Base-by-base conservation (phyloP, 2,888 invertebrate species). In the Nymphalis polychloros region DNA sequence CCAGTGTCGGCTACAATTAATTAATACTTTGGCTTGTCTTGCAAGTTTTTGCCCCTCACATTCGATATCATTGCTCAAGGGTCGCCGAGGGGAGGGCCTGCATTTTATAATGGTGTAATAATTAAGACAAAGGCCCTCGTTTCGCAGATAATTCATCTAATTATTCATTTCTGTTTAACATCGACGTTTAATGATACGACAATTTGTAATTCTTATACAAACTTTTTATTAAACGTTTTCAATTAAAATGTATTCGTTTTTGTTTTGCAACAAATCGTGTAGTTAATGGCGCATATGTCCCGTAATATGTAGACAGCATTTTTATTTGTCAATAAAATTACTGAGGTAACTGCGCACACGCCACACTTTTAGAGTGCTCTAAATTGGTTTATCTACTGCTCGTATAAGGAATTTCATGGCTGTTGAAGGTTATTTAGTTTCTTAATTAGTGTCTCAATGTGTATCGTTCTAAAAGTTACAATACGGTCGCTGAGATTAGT, bases 41-140 rank as follows among this genome's bases (percentile, higher is more conserved):
- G 81, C 84, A 83, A 84, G 81, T 85, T 87, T 85, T 84, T 84
- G 78, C 80, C 87, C 86, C 84, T 83, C 84, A 86, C 81, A 87
- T 85, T 78, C 77, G 79, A 79, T 89, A 85, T 87, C 87, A 83
- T 80, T 78, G 78, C 75, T 70, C 79, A 81, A 79, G 86, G 87
- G 87, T 86, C 85, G 85, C 64, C 70, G 71, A 78, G 84, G 85
- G 86, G 86, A 83, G 81, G 77, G 78, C 73, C 76, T 73, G 77
- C 76, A 84, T 81, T 87, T 86, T 86, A 85, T 89, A 90, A 92
- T 88, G 90, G 87, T 83, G 86, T 79, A 82, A 90, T 90, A 90
- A 92, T 91, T 90, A 91, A 92, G 89, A 89, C 86, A 85, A 86
- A 90, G 85, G 80, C 87, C 82, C 85, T 88, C 87, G 86, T 88